These are phyloP conservation scores for Geodia barretti DNA, from an alignment of 37 sponge, comb jelly and placozoan genomes.

Conservation along the genomic window DNA sequence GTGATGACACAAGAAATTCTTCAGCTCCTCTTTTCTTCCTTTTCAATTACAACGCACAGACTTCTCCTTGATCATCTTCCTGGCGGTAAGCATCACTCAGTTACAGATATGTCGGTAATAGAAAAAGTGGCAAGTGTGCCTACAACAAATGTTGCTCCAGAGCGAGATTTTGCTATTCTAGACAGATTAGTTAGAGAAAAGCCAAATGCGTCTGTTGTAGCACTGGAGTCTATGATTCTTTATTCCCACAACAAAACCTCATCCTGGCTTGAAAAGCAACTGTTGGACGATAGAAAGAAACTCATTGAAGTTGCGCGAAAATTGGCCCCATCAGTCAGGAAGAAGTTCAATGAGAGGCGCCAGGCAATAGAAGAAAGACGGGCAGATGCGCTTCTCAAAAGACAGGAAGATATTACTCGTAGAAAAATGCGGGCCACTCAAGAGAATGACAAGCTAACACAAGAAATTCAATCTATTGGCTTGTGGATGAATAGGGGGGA, in stretches of 20 bases:
- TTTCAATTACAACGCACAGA: constrained; percentile 41
- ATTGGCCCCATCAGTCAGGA: constrained; percentile 12
- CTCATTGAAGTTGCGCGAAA: constrained; percentile 19
- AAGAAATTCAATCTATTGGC: constrained; percentile 14
- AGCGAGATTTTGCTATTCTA: constrained; percentile 38
- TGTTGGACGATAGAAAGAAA: constrained; percentile 11
- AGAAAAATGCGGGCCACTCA: background rate
- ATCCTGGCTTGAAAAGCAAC: constrained; percentile 16
- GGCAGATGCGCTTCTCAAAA: background rate
- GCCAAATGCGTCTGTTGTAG: constrained; percentile 37
- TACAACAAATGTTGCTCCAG: constrained; percentile 48
- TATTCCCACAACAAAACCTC: constrained; percentile 49
- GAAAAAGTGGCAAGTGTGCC: constrained; percentile 30
- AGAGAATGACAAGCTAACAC: constrained; percentile 34
- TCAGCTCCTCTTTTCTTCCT: constrained; percentile 28
- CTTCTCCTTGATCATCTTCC: constrained; percentile 40
- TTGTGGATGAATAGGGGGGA: constrained; percentile 17
- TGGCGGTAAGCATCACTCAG: constrained; percentile 20
- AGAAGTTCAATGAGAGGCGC: constrained; percentile 20
- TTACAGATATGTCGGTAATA: background rate
- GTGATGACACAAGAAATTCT: constrained; percentile 18
- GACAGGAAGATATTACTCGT: constrained; percentile 1
- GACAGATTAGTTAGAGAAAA: constrained; percentile 35
- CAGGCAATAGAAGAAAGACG: constrained; percentile 3
- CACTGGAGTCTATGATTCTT: constrained; percentile 34